Evolutionary conservation across 35 echinoderm and acorn worm genomes (phyloP).

Genomic region (Acanthaster planci): DNA sequence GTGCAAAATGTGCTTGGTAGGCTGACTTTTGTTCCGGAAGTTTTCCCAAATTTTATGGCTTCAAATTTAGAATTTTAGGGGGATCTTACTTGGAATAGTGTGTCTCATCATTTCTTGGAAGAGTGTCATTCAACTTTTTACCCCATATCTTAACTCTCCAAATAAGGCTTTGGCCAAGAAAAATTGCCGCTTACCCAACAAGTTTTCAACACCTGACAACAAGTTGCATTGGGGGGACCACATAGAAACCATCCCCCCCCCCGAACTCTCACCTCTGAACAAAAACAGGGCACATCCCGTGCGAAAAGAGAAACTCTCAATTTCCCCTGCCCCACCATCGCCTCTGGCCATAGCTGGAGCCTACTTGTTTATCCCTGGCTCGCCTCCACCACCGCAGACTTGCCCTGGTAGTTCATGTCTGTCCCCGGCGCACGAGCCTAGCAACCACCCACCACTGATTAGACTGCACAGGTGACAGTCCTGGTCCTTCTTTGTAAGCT

Average conservation of each 20-base stretch:
- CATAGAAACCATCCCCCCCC: neutral
- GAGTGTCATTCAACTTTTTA: too few species aligned
- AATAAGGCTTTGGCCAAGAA: too few species aligned
- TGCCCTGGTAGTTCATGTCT: neutral
- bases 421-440: neutral
- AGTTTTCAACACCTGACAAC: constrained; percentile 16
- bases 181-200: too few species aligned
- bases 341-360: neutral
- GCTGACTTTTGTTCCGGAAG: too few species aligned
- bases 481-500: neutral
- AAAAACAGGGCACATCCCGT: constrained; percentile 19
- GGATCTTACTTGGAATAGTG: too few species aligned
- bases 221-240: neutral
- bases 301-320: constrained; percentile 1
- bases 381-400: neutral
- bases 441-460: neutral
- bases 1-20: too few species aligned
- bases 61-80: too few species aligned
- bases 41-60: too few species aligned
- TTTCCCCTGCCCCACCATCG: neutral
- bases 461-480: neutral
- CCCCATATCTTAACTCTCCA: too few species aligned
- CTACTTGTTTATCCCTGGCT: constrained; percentile 6
- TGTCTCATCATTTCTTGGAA: too few species aligned
- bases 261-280: neutral